Evolutionary conservation across 2,113 vertebrate species (phyloP).

Genomic region (Nothocercus nigrocapillus): DNA sequence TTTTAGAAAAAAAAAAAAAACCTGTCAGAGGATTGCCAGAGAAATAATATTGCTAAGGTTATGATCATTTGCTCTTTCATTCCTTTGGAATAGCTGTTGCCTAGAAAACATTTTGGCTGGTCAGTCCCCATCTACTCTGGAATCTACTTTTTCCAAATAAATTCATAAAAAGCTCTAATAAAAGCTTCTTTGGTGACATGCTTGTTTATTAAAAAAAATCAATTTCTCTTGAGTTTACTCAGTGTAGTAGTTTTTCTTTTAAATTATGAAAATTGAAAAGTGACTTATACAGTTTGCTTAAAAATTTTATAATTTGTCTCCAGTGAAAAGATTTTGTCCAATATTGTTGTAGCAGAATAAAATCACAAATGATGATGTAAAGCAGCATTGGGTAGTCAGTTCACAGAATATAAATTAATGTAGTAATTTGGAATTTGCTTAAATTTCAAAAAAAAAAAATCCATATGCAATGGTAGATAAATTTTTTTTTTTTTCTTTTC

Average conservation of each 20-base stretch:
- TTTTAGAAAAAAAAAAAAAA: not conserved
- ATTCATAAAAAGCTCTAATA: not conserved
- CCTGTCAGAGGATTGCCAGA: not conserved
- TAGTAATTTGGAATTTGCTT: not conserved
- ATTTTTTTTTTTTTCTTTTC: not conserved
- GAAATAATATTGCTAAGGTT: not conserved
- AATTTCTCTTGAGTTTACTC: not conserved
- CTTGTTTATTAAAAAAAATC: not conserved
- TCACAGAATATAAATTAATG: not conserved
- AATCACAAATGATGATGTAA: not conserved
- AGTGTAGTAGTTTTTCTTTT: not conserved
- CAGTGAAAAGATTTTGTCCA: not conserved
- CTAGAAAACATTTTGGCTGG: not conserved
- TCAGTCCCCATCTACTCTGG: not conserved
- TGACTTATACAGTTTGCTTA: slow-evolving; percentile 49
- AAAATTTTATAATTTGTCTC: slow-evolving; percentile 30
- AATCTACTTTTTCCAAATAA: not conserved
- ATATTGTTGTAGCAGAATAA: not conserved
- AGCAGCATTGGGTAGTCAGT: not conserved
- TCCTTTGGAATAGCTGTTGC: not conserved
- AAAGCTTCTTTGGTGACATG: not conserved
- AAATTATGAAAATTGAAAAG: not conserved
- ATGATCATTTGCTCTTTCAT: not conserved
- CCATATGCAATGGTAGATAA: slow-evolving; percentile 17
- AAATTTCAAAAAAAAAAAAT: not conserved